Evolutionary conservation across 2,113 vertebrate species (phyloP).

Genomic region (Amblyornis subalaris): DNA sequence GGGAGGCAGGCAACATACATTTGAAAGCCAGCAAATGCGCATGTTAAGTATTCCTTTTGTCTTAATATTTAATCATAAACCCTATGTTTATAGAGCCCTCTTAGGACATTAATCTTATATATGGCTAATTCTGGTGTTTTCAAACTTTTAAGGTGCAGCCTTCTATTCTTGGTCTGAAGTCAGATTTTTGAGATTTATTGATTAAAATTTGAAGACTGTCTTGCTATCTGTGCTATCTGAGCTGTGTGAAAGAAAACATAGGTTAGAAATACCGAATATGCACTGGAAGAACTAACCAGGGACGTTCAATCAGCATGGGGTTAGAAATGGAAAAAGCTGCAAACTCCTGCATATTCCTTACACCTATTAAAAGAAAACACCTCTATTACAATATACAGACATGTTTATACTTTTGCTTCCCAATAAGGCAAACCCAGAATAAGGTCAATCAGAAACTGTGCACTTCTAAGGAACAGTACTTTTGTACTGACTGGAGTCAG

Average conservation of each 20-base stretch:
- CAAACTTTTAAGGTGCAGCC: not conserved
- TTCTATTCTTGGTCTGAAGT: not conserved
- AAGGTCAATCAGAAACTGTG: not conserved
- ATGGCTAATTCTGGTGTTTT: not conserved
- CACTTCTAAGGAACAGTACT: not conserved
- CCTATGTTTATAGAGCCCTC: not conserved
- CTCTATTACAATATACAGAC: not conserved
- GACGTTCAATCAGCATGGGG: not conserved
- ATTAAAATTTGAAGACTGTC: not conserved
- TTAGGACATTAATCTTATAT: not conserved
- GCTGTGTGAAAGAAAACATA: not conserved
- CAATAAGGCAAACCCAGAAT: not conserved
- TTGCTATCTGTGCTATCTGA: not conserved
- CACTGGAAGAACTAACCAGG: not conserved
- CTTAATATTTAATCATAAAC: not conserved
- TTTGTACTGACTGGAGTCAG: not conserved
- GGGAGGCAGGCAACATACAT: not conserved
- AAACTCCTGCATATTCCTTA: not conserved
- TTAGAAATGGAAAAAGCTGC: not conserved
- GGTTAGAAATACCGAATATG: not conserved
- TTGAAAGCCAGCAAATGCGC: not conserved
- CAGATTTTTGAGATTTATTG: not conserved
- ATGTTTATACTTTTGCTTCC: not conserved
- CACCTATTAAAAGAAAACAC: not conserved
- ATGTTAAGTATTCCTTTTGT: not conserved